phyloP scores from a whole-genome alignment of 1,140 invertebrate genomes.

The Caenorhabditis briggsae region DNA sequence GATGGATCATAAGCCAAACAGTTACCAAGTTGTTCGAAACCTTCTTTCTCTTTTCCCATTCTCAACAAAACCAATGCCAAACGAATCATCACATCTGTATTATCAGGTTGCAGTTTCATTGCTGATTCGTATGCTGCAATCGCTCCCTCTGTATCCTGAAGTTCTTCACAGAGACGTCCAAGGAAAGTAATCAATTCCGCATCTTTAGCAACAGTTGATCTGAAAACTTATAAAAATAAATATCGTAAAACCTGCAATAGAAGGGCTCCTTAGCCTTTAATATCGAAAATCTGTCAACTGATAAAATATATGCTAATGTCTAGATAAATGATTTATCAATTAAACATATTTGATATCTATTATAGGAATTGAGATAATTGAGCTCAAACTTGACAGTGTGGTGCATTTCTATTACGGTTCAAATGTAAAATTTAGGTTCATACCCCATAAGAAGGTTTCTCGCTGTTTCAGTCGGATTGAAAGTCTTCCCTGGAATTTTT shows the following conservation, averaged over 20 bases:
- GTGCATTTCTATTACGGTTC: no score
- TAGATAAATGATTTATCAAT: no score
- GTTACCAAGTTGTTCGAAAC: constrained; percentile 8
- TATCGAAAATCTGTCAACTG: no score
- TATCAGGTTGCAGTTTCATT: constrained; percentile 37
- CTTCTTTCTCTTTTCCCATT: constrained; percentile 29
- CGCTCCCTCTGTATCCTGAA: constrained; percentile 2
- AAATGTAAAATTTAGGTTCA: no score
- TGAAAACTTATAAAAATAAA: not conserved
- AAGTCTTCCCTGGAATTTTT: not conserved
- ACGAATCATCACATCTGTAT: constrained; percentile 29
- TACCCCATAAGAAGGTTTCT: not conserved
- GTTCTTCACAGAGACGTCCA: constrained; percentile 29
- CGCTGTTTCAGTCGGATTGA: not conserved
- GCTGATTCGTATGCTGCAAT: constrained; percentile 22
- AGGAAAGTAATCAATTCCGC: not conserved
- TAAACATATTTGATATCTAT: not conserved
- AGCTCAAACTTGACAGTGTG: no score
- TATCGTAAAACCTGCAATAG: no score
- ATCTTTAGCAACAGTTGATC: not conserved
- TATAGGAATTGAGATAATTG: not conserved
- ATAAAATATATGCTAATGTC: no score
- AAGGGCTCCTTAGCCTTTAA: no score
- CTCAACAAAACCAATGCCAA: constrained; percentile 14
- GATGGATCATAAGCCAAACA: constrained; percentile 38